Conservation (phyloP, 2,797 vertebrate species). For the Strix occidentalis region DNA sequence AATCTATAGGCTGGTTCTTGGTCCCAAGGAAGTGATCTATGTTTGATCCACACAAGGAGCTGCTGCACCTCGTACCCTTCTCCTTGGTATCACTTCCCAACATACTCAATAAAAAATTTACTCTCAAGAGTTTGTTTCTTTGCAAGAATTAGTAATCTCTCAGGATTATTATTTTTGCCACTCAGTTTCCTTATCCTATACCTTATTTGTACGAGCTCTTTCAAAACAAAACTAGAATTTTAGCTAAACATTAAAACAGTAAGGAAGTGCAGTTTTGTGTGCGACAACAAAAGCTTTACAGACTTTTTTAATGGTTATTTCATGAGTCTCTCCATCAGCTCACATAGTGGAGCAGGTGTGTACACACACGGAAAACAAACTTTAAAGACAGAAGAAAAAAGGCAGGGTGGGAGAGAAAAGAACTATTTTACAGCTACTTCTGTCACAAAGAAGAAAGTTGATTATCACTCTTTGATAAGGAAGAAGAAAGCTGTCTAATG, state of each 20-base stretch:
- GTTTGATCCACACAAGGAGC: not conserved
- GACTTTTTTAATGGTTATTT: slow-evolving; percentile 6
- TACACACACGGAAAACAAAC: slow-evolving; percentile 21
- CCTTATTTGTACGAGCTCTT: not conserved
- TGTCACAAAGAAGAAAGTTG: slow-evolving; percentile 56
- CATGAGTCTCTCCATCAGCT: not conserved
- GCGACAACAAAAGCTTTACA: not conserved
- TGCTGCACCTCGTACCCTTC: not conserved
- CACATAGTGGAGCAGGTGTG: not conserved
- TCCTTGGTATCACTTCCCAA: not conserved
- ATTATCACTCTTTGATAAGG: slow-evolving; percentile 65
- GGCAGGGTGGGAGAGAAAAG: not conserved
- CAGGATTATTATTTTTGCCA: not conserved
- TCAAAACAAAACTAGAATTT: not conserved
- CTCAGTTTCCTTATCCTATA: not conserved
- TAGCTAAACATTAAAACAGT: not conserved
- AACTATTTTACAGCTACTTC: slow-evolving; percentile 54
- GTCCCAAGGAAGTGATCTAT: not conserved
- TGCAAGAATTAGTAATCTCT: not conserved
- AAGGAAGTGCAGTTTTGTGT: not conserved
- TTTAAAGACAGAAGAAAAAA: slow-evolving; percentile 51
- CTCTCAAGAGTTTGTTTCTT: not conserved
- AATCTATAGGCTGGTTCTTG: not conserved
- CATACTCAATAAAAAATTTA: not conserved
- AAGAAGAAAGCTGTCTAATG: slow-evolving; percentile 58